Evolutionary conservation across 2,888 invertebrate genomes (phyloP).

Genomic region (Pteria penguin): DNA sequence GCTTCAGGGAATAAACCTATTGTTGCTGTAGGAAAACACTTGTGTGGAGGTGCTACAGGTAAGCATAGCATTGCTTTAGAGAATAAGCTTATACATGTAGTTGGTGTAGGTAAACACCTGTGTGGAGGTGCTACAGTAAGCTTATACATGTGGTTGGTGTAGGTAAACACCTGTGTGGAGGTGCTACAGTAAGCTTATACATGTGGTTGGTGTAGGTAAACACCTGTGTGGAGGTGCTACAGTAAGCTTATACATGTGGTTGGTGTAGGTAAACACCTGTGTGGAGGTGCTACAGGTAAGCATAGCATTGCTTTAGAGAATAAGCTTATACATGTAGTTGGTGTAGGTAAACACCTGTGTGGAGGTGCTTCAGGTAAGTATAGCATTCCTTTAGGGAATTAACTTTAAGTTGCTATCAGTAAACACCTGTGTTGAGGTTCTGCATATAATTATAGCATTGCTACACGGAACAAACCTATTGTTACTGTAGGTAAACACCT

Average conservation of each 20-base stretch:
- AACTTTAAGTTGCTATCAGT: too few species aligned
- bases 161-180: conserved; percentile 94
- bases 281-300: conserved; percentile 91
- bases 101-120: conserved; percentile 91
- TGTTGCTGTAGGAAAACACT: conserved; percentile 91
- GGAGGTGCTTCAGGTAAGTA: conserved; percentile 91
- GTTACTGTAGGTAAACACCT: conserved; percentile 92
- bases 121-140: conserved; percentile 94
- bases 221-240: conserved; percentile 95
- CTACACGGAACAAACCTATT: conserved; percentile 66
- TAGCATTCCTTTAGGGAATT: too few species aligned
- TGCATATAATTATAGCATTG: too few species aligned
- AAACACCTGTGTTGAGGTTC: too few species aligned
- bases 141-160: conserved; percentile 87
- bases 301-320: neutral
- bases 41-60: conserved; percentile 94
- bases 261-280: conserved; percentile 92
- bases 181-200: too few species aligned
- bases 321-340: conserved; percentile 81
- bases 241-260: conserved; percentile 83
- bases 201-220: conserved; percentile 89
- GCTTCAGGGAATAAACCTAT: conserved; percentile 67
- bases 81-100: neutral
- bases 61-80: conserved; percentile 36
- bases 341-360: conserved; percentile 93